Evolutionary conservation across 2,888 invertebrate genomes (phyloP), one percentile per base, ranked within the genome.

Genomic region (Tinea trinotella): DNA sequence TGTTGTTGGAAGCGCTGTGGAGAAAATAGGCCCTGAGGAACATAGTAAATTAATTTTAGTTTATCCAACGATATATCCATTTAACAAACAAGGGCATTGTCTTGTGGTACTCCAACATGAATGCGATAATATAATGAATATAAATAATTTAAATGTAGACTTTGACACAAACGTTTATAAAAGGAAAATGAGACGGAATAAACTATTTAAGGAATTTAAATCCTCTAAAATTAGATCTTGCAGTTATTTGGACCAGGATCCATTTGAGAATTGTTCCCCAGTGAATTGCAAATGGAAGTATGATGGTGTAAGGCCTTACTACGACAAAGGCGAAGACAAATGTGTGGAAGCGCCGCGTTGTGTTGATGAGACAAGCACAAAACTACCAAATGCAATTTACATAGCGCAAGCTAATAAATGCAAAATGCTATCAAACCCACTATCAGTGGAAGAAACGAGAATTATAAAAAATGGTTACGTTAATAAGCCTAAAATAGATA

Each of bases 211-310:
- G 15, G 20, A 46, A 9, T 53, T 48, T 24, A 22, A 46, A 46
- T 9, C 13, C 4, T 9, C 35, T 2, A 55, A 53, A 20, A 6
- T 20, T 4, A 53, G 46, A 12, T 13, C 7, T n/a, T 83, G 82
- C 58, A 62, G 62, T 7, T 62, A 63, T 5, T 30, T 70, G 34
- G 83, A 83, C 54, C 65, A 71, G 52, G 70, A 83, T 57, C 62
- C 74, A 1, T 59, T 79, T 6, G 65, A 68, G 34, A 54, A 67
- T 9, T 83, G 83, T 55, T 57, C 54, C 35, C 73, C 78, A 3
- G 69, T 74, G 0, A 61, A 74, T 24, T 83, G 82, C 61, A 71
- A 74, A 57, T 50, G 67, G 0, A 82, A 80, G 62, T 83, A 83
- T 59, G 60, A 62, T 12, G 80, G 75, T 2, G 58, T 61, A 12